Evolutionary conservation across 2,797 vertebrate genomes (phyloP).

Genomic region (Ceyx erithaca): DNA sequence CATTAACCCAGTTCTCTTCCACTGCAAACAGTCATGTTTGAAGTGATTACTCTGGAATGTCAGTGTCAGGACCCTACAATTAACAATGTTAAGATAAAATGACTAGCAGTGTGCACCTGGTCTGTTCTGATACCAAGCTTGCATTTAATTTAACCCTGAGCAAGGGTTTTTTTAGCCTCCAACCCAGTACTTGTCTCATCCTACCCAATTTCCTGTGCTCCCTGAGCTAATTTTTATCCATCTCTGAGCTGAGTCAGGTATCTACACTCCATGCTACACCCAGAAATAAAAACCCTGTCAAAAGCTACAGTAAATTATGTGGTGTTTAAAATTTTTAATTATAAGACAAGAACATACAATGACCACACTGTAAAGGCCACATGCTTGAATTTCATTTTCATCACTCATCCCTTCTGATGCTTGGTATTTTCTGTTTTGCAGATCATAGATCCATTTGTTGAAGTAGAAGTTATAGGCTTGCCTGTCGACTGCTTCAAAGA

Average conservation of each 20-base stretch:
- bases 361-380: neutral
- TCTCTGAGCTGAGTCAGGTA: neutral
- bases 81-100: neutral
- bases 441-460: conserved; percentile 99
- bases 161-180: neutral
- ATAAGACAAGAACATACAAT: neutral
- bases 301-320: neutral
- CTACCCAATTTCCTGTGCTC: neutral
- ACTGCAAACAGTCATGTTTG: neutral
- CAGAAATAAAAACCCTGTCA: neutral
- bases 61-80: neutral
- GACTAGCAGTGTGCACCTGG: neutral
- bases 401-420: neutral
- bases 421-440: conserved; percentile 67
- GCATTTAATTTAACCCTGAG: neutral
- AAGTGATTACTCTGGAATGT: neutral
- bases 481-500: conserved; percentile 94
- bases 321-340: neutral
- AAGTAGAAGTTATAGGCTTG: conserved; percentile 96
- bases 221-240: neutral
- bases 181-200: neutral
- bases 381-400: neutral
- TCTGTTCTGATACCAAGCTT: neutral
- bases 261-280: neutral
- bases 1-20: neutral